Conservation (phyloP, 1,140 invertebrate genomes). For the Nilaparvata lugens region DNA sequence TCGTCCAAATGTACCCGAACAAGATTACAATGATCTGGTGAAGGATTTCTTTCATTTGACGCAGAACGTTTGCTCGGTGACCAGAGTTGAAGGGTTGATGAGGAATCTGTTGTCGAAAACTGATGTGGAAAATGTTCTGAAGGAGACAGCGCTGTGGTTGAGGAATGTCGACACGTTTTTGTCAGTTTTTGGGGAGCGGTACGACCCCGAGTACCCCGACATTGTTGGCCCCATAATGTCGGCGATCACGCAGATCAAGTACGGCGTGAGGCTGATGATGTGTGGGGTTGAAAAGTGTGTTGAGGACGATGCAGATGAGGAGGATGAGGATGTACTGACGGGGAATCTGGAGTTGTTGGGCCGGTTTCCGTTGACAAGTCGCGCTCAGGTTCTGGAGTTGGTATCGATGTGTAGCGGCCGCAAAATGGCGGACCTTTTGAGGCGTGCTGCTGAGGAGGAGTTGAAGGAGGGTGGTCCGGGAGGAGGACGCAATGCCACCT, state of each 20-base stretch:
- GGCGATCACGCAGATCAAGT: slow-evolving; percentile 41
- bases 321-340: background rate
- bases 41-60: background rate
- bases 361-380: slow-evolving; percentile 14
- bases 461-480: too few relatives aligned
- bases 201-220: slow-evolving; percentile 52
- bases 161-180: slow-evolving; percentile 46
- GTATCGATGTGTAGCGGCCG: slow-evolving; percentile 8
- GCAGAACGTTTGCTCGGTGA: background rate
- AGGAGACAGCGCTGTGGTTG: slow-evolving; percentile 44
- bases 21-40: slow-evolving; percentile 39
- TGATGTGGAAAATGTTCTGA: slow-evolving; percentile 25
- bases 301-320: background rate
- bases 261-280: slow-evolving; percentile 16
- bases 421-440: background rate
- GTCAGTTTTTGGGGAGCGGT: slow-evolving; percentile 42
- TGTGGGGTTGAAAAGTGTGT: background rate
- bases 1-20: slow-evolving; percentile 44
- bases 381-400: slow-evolving; percentile 5
- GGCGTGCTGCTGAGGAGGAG: background rate
- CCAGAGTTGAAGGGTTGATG: background rate
- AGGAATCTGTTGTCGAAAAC: background rate
- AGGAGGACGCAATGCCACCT: slow-evolving; percentile 25
- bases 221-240: slow-evolving; percentile 49
- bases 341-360: background rate